Evolutionary conservation across 2,888 invertebrate species (phyloP).

Genomic region (Melieria omissa): DNA sequence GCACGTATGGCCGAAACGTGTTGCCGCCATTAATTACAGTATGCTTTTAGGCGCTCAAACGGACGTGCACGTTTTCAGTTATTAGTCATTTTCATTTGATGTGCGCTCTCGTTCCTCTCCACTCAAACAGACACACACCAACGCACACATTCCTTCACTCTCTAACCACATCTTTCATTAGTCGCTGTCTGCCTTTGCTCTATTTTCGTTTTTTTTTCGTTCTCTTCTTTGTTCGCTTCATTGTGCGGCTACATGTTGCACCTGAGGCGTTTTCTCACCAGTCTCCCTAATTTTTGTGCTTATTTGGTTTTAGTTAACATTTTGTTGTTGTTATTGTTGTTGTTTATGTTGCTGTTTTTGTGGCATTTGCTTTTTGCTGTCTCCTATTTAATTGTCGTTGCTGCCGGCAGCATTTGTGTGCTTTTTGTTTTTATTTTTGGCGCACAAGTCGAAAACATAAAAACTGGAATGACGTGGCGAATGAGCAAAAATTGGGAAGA

Average conservation of each 20-base stretch:
- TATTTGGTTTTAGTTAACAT: not conserved
- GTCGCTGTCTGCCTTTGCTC: too few relatives aligned
- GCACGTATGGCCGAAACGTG: not conserved
- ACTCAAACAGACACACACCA: too few relatives aligned
- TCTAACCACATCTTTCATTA: too few relatives aligned
- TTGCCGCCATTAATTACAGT: not conserved
- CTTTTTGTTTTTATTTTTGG: not conserved
- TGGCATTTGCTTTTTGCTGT: not conserved
- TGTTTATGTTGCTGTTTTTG: conserved; percentile 12
- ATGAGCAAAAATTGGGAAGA: not conserved
- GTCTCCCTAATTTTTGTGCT: conserved; percentile 5
- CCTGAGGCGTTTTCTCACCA: conserved; percentile 1
- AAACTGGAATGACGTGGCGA: conserved; percentile 7
- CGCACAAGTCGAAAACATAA: not conserved
- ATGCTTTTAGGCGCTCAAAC: conserved; percentile 23
- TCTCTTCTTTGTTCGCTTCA: not conserved
- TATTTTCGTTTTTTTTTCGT: not conserved
- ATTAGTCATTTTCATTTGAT: conserved; percentile 1
- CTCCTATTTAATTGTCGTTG: not conserved
- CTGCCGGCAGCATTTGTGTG: not conserved
- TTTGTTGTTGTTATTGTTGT: conserved; percentile 2
- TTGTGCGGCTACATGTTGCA: not conserved
- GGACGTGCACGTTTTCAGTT: not conserved
- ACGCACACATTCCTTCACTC: too few relatives aligned
- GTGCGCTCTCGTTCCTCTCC: not conserved